Conservation (phyloP, 2,797 vertebrate species). For the Arctocebus calabarensis region DNA sequence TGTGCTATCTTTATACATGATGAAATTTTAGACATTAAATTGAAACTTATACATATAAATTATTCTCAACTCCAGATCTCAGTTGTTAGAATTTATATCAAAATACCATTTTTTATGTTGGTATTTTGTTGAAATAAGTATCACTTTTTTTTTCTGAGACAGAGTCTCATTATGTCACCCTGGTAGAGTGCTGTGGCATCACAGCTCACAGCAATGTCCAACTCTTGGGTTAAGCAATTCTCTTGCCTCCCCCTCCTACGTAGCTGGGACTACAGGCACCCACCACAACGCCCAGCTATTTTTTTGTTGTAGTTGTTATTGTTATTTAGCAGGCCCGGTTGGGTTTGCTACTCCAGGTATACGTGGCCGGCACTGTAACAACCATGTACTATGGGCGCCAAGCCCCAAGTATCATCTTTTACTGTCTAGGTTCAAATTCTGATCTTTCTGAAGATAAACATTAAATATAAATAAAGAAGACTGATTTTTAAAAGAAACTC, state of each 20-base stretch:
- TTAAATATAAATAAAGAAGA: neutral
- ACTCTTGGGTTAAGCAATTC: too few relatives aligned
- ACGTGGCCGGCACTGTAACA: too few relatives aligned
- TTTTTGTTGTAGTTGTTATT: too few relatives aligned
- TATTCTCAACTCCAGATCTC: neutral
- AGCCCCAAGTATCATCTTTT: neutral
- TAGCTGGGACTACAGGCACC: too few relatives aligned
- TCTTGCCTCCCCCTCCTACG: too few relatives aligned
- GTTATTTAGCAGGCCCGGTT: too few relatives aligned
- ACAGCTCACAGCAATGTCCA: too few relatives aligned
- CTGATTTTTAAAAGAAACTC: conserved; percentile 39
- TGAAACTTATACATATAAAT: neutral
- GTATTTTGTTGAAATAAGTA: neutral
- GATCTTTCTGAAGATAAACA: conserved; percentile 11
- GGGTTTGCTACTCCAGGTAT: too few relatives aligned
- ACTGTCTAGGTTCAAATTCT: neutral
- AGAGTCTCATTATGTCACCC: too few relatives aligned
- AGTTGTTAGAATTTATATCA: neutral
- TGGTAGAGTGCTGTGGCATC: too few relatives aligned
- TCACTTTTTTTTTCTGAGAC: neutral
- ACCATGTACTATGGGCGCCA: too few relatives aligned
- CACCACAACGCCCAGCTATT: too few relatives aligned
- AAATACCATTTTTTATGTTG: neutral
- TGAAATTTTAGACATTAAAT: conserved; percentile 39
- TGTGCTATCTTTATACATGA: conserved; percentile 19